These are phyloP conservation scores for Aplodontia rufa DNA, from an alignment of 2,113 vertebrate species.

Conservation along the genomic window DNA sequence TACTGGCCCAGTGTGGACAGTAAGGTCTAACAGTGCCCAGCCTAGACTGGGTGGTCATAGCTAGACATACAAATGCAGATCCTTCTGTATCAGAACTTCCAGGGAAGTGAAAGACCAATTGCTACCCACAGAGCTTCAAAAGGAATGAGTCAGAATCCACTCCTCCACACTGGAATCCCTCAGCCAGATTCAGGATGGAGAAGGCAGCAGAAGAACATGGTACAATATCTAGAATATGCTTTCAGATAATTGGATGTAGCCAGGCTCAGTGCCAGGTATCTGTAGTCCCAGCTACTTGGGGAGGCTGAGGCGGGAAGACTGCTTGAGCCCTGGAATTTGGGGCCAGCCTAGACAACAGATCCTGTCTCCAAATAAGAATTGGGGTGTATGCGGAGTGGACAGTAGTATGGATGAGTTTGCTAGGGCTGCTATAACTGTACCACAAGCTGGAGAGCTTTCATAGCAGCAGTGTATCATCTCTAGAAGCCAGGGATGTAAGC, in stretches of 20 bases:
- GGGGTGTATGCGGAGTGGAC: too few relatives aligned
- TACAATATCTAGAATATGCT: neutral
- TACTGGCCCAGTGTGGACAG: rapidly evolving
- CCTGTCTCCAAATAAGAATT: too few relatives aligned
- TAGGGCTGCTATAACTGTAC: too few relatives aligned
- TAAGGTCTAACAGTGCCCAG: rapidly evolving
- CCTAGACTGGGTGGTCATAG: neutral
- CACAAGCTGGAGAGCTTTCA: too few relatives aligned
- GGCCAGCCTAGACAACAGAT: too few relatives aligned
- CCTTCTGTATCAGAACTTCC: neutral
- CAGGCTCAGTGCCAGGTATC: neutral
- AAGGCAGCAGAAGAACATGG: too few relatives aligned
- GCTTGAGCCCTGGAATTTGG: too few relatives aligned
- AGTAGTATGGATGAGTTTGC: too few relatives aligned
- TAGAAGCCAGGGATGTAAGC: too few relatives aligned
- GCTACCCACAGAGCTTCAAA: neutral
- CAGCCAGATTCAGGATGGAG: neutral
- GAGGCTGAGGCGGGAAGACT: neutral
- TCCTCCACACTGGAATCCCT: neutral
- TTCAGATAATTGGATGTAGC: neutral
- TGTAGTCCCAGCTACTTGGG: neutral
- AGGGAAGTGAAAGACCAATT: neutral
- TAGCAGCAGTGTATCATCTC: too few relatives aligned
- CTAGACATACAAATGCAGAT: neutral
- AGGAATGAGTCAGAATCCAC: neutral